Evolutionary conservation across 2,113 vertebrate genomes (phyloP).

Genomic region (Egretta garzetta): DNA sequence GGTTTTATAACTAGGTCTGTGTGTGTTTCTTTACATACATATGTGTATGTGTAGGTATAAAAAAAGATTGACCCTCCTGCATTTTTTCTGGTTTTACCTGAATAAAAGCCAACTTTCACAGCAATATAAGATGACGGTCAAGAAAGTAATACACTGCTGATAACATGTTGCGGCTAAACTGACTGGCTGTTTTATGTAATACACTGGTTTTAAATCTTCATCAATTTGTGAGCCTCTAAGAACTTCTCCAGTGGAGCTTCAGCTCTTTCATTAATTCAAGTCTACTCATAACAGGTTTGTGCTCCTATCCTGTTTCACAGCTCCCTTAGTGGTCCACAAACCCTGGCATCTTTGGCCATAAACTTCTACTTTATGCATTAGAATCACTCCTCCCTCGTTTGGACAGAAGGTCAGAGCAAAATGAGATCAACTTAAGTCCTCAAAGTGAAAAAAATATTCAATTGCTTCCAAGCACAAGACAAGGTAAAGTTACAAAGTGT

Average conservation of each 20-base stretch:
- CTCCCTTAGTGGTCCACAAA: background rate
- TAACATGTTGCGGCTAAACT: background rate
- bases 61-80: background rate
- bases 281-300: background rate
- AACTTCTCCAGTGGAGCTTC: background rate
- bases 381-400: background rate
- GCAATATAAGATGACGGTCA: background rate
- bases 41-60: background rate
- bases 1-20: background rate
- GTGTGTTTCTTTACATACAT: background rate
- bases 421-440: background rate
- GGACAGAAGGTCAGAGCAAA: background rate
- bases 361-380: background rate
- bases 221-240: background rate
- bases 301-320: background rate
- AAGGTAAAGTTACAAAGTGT: background rate
- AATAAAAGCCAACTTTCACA: background rate
- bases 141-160: background rate
- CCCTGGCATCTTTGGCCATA: background rate
- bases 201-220: background rate
- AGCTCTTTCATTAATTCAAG: background rate
- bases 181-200: background rate
- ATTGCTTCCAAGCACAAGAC: background rate
- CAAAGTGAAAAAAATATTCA: background rate
- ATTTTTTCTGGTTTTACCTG: background rate